Evolutionary conservation across 30 jellyfish, hydroid and myxozoan species (phyloP), one percentile per base, ranked within the genome.

Genomic region (Mastigias papua): DNA sequence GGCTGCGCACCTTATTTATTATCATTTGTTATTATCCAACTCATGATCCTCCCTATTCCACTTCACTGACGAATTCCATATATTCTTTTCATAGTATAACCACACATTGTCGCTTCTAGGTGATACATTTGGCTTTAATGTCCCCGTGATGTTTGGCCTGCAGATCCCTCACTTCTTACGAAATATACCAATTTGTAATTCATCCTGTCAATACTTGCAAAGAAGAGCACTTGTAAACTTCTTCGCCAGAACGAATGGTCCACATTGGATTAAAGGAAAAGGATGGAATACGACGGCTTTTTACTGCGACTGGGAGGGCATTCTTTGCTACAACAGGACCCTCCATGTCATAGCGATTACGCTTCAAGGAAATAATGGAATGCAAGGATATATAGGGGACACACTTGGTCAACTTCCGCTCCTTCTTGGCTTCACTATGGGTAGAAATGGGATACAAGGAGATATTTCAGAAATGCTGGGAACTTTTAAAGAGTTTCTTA

Each of bases 221-320:
- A 34, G 65, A 19, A 0, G 0, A 31, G 64, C 62, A 30, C 91
- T 88, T 23, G 73, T 20, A 23, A 60, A 26, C 23, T 88, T 88
- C 30, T 79, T 67, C 67, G 1, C 21, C 31, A 48, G 20, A 27
- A 88, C 96, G 0, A 69, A 80, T 33, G 89, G 88, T 25, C 87
- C 72, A 19, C 20, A 29, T 1, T 88, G 96, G 96, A 13, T 63
- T 46, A 73, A 79, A 30, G 67, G 74, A 19, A 79, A 48, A 76
- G 13, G 58, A 37, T 88, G 89, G 89, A 42, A 73, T 25, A 42
- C 84, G 16, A 80, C 32, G 22, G 72, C 0, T 5, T 80, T 65
- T 51, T 54, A 66, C 65, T 88, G 96, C 49, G 89, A 88, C 51
- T 88, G 96, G 96, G 96, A 88, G 25, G 96, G 96, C 3, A 33